Evolutionary conservation across 2,797 vertebrate genomes (phyloP), one percentile per base, ranked within the genome.

Genomic region (Arrhamphus sclerolepis): DNA sequence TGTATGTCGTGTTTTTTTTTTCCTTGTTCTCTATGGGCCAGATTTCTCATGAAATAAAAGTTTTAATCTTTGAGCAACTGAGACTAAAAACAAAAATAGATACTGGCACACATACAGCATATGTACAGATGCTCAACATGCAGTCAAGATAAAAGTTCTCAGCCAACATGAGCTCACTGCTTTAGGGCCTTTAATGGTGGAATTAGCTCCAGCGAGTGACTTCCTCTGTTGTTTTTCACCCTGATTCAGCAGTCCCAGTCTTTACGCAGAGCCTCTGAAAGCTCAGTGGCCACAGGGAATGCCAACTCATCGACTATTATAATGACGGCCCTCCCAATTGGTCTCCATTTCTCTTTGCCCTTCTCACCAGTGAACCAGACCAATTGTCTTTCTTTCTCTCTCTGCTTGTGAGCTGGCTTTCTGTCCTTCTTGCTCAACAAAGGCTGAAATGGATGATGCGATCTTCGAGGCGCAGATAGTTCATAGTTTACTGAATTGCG

Each of bases 271-370:
- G 68, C 85, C 70, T 69, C 73, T 82, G 82, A 93, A 90, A 85
- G 90, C 87, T 90, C 81, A 76, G 77, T 55, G 79, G 83, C 87
- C 89, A 91, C 79, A 63, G 84, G 86, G 90, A 93, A 89, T 92
- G 92, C 92, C 85, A 89, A 88, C 89, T 93, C 93, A 93, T 93
- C 91, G 87, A 91, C 89, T 92, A 90, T 90, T 80, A 91, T 86
- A 88, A 91, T 89, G 85, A 79, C 63, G 66, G 57, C 71, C 62
- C 80, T 84, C 76, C 56, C 81, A 60, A 28, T 66, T 73, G 71
- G 77, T 64, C 80, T 63, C 61, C 38, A 7, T 38, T 69, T 76
- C 71, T 75, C 70, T 63, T 70, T 77, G 64, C 75, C 63, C 67
- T 77, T 70, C 80, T 81, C 51, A 54, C 66, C 63, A 77, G 54